Evolutionary conservation across 2,888 invertebrate genomes (phyloP).

Genomic region (Campopleginae sp.): DNA sequence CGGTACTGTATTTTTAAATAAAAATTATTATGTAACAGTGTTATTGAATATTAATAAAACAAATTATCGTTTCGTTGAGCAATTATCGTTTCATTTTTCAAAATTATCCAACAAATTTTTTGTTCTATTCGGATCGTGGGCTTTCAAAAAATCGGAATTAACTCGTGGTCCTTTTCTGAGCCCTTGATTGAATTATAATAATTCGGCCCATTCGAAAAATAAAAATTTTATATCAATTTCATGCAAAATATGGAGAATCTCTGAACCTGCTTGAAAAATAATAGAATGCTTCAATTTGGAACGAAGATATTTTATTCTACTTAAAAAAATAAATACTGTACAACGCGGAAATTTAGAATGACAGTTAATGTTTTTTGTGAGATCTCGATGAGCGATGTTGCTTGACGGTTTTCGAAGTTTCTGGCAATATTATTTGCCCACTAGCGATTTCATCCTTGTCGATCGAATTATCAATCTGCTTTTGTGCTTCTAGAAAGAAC

Average conservation of each 20-base stretch:
- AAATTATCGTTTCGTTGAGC: slow-evolving; percentile 65
- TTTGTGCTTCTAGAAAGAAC: slow-evolving; percentile 97
- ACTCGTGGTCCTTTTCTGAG: too few relatives aligned
- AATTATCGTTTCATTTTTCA: slow-evolving; percentile 12
- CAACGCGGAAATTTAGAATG: slow-evolving; percentile 38
- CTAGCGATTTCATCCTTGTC: slow-evolving; percentile 87
- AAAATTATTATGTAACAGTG: slow-evolving; percentile 74
- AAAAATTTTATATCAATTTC: too few relatives aligned
- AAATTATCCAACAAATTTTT: too few relatives aligned
- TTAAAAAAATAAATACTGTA: slow-evolving; percentile 68
- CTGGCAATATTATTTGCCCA: slow-evolving; percentile 87
- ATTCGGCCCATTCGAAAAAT: too few relatives aligned
- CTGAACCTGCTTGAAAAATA: neutral
- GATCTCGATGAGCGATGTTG: slow-evolving; percentile 70
- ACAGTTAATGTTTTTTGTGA: slow-evolving; percentile 73
- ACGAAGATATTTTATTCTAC: slow-evolving; percentile 54
- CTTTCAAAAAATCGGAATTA: too few relatives aligned
- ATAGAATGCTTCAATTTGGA: neutral
- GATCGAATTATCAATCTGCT: slow-evolving; percentile 86
- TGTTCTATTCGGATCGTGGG: too few relatives aligned
- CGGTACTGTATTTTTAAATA: slow-evolving; percentile 76
- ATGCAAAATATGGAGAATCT: too few relatives aligned
- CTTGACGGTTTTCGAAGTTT: slow-evolving; percentile 68
- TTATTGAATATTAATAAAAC: slow-evolving; percentile 72
- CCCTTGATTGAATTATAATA: too few relatives aligned